Base-by-base conservation (phyloP, 2,113 vertebrate genomes). In the Chamaetylas fuelleborni region DNA sequence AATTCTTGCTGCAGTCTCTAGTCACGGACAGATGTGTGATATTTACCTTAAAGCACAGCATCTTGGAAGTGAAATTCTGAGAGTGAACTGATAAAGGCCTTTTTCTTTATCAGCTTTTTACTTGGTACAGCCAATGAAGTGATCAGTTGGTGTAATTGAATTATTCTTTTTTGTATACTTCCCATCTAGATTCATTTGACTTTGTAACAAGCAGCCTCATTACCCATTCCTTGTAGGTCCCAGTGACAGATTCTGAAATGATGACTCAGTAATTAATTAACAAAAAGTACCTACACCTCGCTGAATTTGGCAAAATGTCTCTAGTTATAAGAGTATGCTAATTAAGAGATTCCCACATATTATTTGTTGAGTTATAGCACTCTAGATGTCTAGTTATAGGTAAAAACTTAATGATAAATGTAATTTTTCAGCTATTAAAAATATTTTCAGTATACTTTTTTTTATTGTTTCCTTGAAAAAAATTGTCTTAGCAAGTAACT, bases 261-360 rank as follows among this genome's bases (percentile, higher is more conserved):
- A 93, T 93, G 54, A 90, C 45, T 53, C 29, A 15, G 66, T 61
- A 87, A 90, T 91, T 90, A 95, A 94, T 95, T 94, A 89, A 33
- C 38, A 84, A 65, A 88, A 94, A 91, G 81, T 14, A 79, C 66
- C 66, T 80, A 45, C 36, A 81, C 73, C 62, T 92, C 77, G 58
- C 60, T 82, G 60, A 87, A 93, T 94, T 82, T 71, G 54, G 86
- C 76, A 93, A 97, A 92, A 87, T 69, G 5, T 65, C 51, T 74
- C 66, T 58, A 77, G 29, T 67, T 89, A 57, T 10, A 51, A 11
- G 25, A 86, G 18, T 81, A 48, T 86, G 34, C 29, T 90, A 88
- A 89, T 91, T 81, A 94, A 94, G 38, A 92, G 47, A 81, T 71
- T 77, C 38, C 31, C 33, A 47, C 43, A 40, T 33, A 77, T 33